A percentile compares a stretch with the other conserved stretches of the same genome.
phyloP scores from a whole-genome alignment of 2,113 vertebrate species.

The Syngnathoides biaculeatus region DNA sequence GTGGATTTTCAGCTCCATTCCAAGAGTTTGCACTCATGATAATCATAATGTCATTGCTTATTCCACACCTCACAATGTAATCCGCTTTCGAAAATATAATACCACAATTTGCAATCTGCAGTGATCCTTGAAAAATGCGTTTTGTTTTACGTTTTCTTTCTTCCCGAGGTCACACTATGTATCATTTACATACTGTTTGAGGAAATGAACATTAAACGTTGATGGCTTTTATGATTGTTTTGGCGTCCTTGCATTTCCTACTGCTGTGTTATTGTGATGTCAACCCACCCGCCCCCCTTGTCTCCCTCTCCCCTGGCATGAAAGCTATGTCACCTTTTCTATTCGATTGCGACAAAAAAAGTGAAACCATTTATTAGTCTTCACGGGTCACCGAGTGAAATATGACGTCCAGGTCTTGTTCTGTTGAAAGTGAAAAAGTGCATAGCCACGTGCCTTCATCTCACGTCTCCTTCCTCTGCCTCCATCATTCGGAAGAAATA shows the following conservation, averaged over 20 bases:
- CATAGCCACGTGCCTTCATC: conserved; percentile 42
- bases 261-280: conserved; percentile 37
- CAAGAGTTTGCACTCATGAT: no score
- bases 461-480: conserved; percentile 49
- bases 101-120: neutral
- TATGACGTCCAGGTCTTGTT: conserved; percentile 61
- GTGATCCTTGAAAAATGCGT: neutral
- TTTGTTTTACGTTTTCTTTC: neutral
- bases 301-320: conserved; percentile 17
- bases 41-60: no score
- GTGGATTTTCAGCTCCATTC: no score
- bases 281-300: conserved; percentile 3
- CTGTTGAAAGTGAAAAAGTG: conserved; percentile 65
- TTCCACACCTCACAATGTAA: no score
- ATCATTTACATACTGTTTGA: neutral
- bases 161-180: neutral
- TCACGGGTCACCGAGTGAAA: conserved; percentile 63
- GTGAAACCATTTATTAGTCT: conserved; percentile 66
- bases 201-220: neutral
- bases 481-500: conserved; percentile 64
- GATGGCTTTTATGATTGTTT: conserved; percentile 14
- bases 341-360: conserved; percentile 58
- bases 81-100: no score
- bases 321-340: conserved; percentile 61
- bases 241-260: conserved; percentile 17